These are phyloP conservation scores for Oncorhynchus kisutch DNA, from an alignment of 2,113 vertebrate genomes.

Conservation along the genomic window DNA sequence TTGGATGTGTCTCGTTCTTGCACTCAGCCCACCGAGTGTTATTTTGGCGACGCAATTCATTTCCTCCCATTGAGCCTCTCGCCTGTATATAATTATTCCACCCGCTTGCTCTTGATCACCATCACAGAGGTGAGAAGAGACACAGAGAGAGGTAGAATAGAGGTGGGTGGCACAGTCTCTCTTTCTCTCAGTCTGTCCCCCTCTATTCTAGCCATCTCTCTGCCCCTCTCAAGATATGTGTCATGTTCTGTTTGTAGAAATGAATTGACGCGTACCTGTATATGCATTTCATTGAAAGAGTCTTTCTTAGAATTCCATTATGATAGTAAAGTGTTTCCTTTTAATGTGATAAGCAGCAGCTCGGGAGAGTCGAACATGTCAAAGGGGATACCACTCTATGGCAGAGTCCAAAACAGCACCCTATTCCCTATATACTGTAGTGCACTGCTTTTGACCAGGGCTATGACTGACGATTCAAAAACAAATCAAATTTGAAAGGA, in stretches of 20 bases:
- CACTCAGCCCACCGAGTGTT: slow-evolving; percentile 11
- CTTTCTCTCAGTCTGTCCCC: no score
- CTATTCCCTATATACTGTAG: no score
- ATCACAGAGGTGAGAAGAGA: slow-evolving; percentile 20
- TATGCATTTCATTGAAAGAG: neutral
- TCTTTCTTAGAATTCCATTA: neutral
- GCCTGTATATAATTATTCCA: slow-evolving; percentile 48
- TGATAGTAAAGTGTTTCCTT: neutral
- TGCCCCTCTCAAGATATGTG: no score
- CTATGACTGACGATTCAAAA: no score
- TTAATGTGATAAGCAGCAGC: neutral
- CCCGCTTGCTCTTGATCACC: slow-evolving; percentile 29
- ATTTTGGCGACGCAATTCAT: slow-evolving; percentile 29
- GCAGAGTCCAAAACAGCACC: no score
- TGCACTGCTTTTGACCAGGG: no score
- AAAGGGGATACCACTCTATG: neutral
- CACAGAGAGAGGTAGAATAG: neutral
- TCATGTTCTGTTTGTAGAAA: no score
- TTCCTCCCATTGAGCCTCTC: slow-evolving; percentile 14
- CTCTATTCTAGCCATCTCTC: no score
- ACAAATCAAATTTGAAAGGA: no score
- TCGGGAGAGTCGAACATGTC: neutral
- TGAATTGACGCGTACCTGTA: neutral
- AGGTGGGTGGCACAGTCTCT: no score
- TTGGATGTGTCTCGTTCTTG: slow-evolving; percentile 45